Conservation (phyloP, 2,113 vertebrate species). For the Odontophorus gujanensis region DNA sequence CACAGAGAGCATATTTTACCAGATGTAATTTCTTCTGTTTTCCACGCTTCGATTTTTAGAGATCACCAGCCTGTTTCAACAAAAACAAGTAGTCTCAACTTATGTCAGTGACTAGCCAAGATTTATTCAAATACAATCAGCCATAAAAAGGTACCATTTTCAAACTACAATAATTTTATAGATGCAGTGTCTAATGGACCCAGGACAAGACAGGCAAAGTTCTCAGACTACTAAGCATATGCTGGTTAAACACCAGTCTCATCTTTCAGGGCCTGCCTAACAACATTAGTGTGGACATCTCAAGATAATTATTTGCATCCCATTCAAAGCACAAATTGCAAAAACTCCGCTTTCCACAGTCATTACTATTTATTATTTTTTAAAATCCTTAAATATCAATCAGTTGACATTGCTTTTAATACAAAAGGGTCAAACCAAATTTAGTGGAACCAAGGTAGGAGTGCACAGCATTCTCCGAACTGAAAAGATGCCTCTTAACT, state of each 20-base stretch:
- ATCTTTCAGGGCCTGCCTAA: neutral
- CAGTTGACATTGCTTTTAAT: neutral
- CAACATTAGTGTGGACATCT: neutral
- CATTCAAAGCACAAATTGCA: neutral
- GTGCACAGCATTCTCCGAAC: neutral
- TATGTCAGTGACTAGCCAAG: neutral
- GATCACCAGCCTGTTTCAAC: neutral
- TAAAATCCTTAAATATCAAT: neutral
- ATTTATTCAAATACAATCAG: conserved; percentile 3
- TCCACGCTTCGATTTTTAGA: neutral
- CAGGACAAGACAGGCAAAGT: conserved; percentile 13
- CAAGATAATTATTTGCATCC: neutral
- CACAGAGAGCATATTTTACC: neutral
- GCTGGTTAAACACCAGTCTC: neutral
- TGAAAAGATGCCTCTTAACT: neutral
- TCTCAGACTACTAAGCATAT: conserved; percentile 8
- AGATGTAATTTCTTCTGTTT: neutral
- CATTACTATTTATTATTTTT: neutral
- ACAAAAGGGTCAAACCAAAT: neutral
- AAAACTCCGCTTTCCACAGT: neutral
- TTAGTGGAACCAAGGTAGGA: neutral
- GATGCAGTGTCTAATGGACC: neutral
- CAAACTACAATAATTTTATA: conserved; percentile 44
- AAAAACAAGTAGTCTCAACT: neutral
- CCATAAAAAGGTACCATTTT: conserved; percentile 26